Evolutionary conservation across 2,888 invertebrate species (phyloP).

Genomic region (Phorcus lineatus): DNA sequence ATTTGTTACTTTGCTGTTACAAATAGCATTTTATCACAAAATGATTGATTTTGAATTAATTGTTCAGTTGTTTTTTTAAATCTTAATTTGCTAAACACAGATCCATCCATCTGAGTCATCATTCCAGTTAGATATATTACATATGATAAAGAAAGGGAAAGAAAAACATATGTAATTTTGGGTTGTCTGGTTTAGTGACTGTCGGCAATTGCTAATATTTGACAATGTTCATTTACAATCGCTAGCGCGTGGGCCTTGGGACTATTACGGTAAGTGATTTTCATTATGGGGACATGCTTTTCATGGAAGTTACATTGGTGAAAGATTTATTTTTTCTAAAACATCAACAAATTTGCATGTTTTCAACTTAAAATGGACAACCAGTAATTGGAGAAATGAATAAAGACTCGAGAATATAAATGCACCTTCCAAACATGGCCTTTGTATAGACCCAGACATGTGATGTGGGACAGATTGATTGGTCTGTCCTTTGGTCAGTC

Average conservation of each 20-base stretch:
- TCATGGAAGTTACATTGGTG: background rate
- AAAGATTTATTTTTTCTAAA: background rate
- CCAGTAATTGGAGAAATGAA: no score
- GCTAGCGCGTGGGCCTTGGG: slow-evolving; percentile 88
- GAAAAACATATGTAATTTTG: background rate
- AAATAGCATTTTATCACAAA: background rate
- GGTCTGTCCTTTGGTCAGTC: no score
- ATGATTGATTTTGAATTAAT: no score
- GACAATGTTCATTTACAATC: slow-evolving; percentile 36
- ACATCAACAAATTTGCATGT: background rate
- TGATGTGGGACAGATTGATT: no score
- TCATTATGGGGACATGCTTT: slow-evolving; percentile 16
- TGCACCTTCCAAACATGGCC: slow-evolving; percentile 32
- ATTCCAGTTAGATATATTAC: no score
- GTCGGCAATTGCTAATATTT: slow-evolving; percentile 26
- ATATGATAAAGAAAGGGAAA: background rate
- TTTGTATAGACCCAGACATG: no score
- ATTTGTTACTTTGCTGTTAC: background rate
- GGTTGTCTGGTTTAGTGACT: background rate
- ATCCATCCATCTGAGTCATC: background rate
- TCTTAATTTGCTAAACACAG: background rate
- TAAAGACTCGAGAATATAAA: slow-evolving; percentile 2
- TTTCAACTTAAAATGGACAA: background rate
- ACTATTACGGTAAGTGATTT: slow-evolving; percentile 96
- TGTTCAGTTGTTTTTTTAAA: background rate